Base-by-base conservation (phyloP, 2,888 invertebrate genomes). In the Drosophila merina region DNA sequence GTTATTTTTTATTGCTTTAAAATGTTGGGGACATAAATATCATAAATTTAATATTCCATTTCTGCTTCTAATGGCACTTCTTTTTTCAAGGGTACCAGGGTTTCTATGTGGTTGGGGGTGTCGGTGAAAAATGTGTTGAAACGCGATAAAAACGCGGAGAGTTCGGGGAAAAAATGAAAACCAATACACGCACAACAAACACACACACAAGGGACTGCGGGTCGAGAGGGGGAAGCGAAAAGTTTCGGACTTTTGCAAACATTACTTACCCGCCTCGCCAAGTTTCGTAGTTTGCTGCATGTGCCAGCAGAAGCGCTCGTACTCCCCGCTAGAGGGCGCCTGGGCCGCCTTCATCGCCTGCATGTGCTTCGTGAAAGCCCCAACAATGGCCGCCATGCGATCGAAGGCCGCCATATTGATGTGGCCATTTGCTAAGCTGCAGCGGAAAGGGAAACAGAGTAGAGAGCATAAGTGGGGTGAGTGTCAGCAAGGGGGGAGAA, bases 341-440 rank as follows among this genome's bases (percentile, higher is more conserved):
- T 51, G 52, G 14, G 67, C 57, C 44, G 75, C 51, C 75, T 91
- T 91, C 75, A 91, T 91, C 55, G 90, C 89, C 72, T 88, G 88
- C 92, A 92, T 92, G 84, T 92, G 92, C 68, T 89, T 91, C 64
- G 91, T 91, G 47, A 92, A 92, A 42, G 92, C 92, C 50, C 91
- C 91, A 60, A 92, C 92, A 70, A 92, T 91, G 59, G 92, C 91
- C 57, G 91, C 91, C 88, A 92, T 89, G 14, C 91, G 89, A 89
- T 92, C 90, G 80, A 92, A 92, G 73, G 92, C 92, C 74, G 83
- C 95, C 89, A 96, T 96, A 92, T 97, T 96, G 88, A 97, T 95
- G 92, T 96, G 96, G 64, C 96, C 96, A 92, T 96, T 96, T 69
- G 96, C 95, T 79, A 96, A 93, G 88, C 95, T 95, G 91, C 55